Conservation (phyloP, 2,113 vertebrate genomes). For the Myiozetetes cayanensis region DNA sequence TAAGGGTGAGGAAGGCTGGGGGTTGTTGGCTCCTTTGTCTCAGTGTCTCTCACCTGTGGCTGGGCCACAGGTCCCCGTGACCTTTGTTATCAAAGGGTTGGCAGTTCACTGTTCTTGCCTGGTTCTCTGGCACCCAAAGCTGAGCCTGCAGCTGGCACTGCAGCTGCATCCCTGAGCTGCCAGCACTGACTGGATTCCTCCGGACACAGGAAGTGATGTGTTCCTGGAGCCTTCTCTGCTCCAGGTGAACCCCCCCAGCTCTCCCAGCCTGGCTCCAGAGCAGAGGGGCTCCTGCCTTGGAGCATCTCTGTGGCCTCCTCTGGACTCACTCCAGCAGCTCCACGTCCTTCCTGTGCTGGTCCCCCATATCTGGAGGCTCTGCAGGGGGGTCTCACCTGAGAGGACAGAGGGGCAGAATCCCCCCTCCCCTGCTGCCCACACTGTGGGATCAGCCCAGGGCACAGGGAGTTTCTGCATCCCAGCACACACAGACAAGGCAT, state of each 20-base stretch:
- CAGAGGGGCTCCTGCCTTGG: neutral
- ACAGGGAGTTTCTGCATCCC: neutral
- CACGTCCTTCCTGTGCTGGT: neutral
- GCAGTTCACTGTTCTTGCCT: neutral
- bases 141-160: neutral
- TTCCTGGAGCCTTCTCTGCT: neutral
- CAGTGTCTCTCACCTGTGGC: neutral
- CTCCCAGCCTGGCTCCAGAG: neutral
- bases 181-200: neutral
- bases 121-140: neutral
- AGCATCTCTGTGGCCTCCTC: accelerated
- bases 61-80: neutral
- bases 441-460: neutral
- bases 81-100: neutral
- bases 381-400: neutral
- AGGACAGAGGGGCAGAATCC: neutral
- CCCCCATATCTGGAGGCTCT: neutral
- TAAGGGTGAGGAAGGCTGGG: neutral
- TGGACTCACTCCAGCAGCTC: neutral
- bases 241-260: neutral
- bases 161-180: neutral
- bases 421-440: neutral
- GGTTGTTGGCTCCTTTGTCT: neutral
- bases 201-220: neutral
- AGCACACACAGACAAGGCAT: accelerated